Evolutionary conservation across 2,113 vertebrate species (phyloP).

Genomic region (Sarotherodon lohbergeri): DNA sequence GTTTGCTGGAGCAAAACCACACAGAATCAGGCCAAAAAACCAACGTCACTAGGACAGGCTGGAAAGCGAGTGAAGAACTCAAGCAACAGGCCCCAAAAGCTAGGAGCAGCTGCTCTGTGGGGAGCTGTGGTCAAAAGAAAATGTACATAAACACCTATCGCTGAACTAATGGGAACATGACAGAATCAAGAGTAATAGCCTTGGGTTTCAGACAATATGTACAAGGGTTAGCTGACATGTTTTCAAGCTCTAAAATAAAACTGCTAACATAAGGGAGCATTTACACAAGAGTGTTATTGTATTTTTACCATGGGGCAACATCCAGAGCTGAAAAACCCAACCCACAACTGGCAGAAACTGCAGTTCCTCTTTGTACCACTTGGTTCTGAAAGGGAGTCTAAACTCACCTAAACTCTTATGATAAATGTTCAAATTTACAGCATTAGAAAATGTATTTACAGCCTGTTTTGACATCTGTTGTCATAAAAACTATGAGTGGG

Average conservation of each 20-base stretch:
- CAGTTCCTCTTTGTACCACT: neutral
- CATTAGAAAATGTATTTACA: neutral
- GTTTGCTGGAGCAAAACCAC: constrained; percentile 23
- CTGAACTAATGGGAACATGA: neutral
- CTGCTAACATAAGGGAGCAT: neutral
- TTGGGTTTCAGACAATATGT: neutral
- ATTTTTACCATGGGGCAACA: neutral
- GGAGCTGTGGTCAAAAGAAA: constrained; percentile 4
- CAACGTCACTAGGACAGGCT: constrained; percentile 8
- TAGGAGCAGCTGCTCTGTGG: neutral
- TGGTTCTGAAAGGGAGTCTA: neutral
- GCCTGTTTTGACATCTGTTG: neutral
- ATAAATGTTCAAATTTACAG: neutral
- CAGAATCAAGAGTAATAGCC: neutral
- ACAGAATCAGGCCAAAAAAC: constrained; percentile 14
- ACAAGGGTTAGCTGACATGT: neutral
- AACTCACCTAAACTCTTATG: neutral
- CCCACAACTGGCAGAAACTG: neutral
- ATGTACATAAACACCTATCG: constrained; percentile 10
- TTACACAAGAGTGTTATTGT: neutral
- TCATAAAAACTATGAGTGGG: neutral
- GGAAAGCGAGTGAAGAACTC: neutral
- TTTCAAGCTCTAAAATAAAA: neutral
- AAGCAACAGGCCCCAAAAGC: neutral
- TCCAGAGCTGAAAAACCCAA: neutral